Percentiles rank a stretch among this genome's conserved stretches.
These are phyloP conservation scores for Indicator maculatus DNA, from an alignment of 2,113 vertebrate species.

Conservation along the genomic window DNA sequence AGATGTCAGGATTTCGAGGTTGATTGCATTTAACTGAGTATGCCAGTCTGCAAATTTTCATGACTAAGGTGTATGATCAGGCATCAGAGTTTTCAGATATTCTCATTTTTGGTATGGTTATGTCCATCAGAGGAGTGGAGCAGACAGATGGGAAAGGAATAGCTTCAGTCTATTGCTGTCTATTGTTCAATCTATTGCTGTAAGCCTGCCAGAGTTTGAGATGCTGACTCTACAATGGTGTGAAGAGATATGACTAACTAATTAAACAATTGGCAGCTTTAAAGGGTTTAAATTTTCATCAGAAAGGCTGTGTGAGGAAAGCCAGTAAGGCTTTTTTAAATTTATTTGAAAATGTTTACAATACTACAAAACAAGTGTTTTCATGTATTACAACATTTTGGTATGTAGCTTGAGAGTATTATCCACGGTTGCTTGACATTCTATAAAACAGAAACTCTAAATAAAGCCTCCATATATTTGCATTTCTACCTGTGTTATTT, in stretches of 20 bases:
- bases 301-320: background rate
- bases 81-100: background rate
- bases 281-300: background rate
- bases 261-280: background rate
- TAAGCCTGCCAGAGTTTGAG: background rate
- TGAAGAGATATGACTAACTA: background rate
- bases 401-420: background rate
- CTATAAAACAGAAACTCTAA: background rate
- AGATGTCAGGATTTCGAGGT: background rate
- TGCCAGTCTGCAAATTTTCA: background rate
- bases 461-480: background rate
- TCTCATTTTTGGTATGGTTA: background rate
- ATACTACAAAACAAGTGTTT: background rate
- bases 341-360: background rate
- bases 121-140: background rate
- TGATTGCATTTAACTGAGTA: background rate
- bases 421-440: background rate
- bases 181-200: background rate
- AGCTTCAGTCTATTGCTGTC: background rate
- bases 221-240: background rate
- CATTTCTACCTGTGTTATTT: background rate
- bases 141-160: background rate
- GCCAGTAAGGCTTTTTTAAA: background rate
- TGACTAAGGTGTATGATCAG: background rate
- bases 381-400: background rate